A percentile compares a stretch with the other conserved stretches of the same genome.
These are phyloP conservation scores for Hirtodrosophila duncani DNA, from an alignment of 2,888 invertebrate species.

Conservation along the genomic window DNA sequence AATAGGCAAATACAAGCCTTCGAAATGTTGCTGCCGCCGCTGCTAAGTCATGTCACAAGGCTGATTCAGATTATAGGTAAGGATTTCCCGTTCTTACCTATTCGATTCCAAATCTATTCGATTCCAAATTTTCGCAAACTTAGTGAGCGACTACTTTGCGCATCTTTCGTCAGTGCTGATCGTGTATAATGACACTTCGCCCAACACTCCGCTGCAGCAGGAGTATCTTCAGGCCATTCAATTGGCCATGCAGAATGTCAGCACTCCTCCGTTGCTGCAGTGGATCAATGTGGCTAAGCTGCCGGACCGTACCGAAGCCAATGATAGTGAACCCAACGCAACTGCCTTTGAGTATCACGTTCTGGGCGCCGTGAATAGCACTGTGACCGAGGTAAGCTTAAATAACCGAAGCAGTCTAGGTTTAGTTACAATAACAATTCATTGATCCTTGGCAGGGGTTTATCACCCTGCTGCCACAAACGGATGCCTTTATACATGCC, in stretches of 20 bases:
- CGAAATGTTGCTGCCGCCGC: conserved; percentile 41
- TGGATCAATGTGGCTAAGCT: conserved; percentile 71
- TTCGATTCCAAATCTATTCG: not conserved
- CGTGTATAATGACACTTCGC: conserved; percentile 55
- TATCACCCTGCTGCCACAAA: conserved; percentile 70
- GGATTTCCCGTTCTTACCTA: not conserved
- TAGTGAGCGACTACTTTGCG: conserved; percentile 71
- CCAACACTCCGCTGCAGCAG: conserved; percentile 34
- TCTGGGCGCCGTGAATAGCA: conserved; percentile 63
- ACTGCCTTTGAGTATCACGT: conserved; percentile 50
- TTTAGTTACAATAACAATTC: conserved; percentile 3
- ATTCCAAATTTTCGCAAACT: not conserved
- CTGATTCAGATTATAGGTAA: conserved; percentile 58
- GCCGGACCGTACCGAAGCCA: no score
- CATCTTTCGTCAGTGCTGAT: conserved; percentile 69
- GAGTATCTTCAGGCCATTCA: conserved; percentile 69
- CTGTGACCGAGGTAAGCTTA: conserved; percentile 63
- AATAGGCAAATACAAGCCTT: conserved; percentile 5
- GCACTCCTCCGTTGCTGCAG: conserved; percentile 52
- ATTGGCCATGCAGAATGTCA: conserved; percentile 47
- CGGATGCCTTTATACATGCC: conserved; percentile 66
- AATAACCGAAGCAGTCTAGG: not conserved
- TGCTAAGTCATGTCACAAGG: conserved; percentile 42
- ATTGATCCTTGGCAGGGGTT: conserved; percentile 66
- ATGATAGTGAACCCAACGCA: conserved; percentile 12